A percentile compares a stretch with the other conserved stretches of the same genome.
These are phyloP conservation scores for Torymus tubicola DNA, from an alignment of 2,888 invertebrate genomes.

Conservation along the genomic window DNA sequence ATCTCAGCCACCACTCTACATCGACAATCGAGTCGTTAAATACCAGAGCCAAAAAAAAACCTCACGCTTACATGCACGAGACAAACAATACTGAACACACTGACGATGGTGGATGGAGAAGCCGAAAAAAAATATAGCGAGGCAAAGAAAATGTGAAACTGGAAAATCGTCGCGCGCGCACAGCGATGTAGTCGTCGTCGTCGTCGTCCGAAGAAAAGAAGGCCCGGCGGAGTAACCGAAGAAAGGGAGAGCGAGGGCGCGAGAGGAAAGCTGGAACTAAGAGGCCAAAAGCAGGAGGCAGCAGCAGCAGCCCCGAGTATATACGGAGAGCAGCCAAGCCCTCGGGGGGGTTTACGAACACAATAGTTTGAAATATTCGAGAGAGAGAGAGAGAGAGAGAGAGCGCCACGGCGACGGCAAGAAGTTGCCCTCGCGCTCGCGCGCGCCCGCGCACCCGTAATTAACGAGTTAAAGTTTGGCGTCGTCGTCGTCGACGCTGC, in stretches of 20 bases:
- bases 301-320: too few relatives aligned
- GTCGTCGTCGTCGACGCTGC: conserved; percentile 67
- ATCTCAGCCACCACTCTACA: conserved; percentile 62
- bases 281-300: conserved; percentile 29
- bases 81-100: background rate
- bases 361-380: conserved; percentile 77
- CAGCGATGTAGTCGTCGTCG: background rate
- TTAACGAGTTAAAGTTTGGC: conserved; percentile 77
- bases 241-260: conserved; percentile 22
- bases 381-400: conserved; percentile 32
- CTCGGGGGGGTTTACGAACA: conserved; percentile 72
- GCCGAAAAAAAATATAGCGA: conserved; percentile 3
- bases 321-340: conserved; percentile 65
- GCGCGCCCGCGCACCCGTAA: conserved; percentile 73
- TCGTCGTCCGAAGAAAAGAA: conserved; percentile 17
- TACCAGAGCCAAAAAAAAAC: background rate
- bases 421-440: conserved; percentile 72
- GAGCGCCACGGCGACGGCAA: conserved; percentile 57
- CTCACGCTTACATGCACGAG: background rate
- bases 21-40: conserved; percentile 23
- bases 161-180: conserved; percentile 29
- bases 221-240: background rate
- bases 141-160: conserved; percentile 14
- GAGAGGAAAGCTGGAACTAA: conserved; percentile 10
- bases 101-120: too few relatives aligned